phyloP scores from a whole-genome alignment of 2,888 invertebrate genomes.

The Aricia artaxerxes region DNA sequence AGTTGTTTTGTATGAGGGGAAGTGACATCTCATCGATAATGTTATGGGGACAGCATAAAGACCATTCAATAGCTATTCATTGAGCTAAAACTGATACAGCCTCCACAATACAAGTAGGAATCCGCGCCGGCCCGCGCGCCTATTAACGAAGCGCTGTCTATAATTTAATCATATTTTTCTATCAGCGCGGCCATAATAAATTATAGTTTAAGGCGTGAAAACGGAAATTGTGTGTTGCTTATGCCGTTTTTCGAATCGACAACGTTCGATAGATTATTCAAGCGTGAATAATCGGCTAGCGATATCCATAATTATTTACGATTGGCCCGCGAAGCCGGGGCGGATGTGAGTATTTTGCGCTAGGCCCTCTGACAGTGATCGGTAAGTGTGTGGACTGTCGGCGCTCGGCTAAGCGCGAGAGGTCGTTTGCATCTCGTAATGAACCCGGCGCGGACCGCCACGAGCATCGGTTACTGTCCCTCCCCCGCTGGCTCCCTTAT shows the following conservation, averaged over 20 bases:
- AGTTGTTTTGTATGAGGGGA: constrained; percentile 45
- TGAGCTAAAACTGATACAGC: constrained; percentile 57
- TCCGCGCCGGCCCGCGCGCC: constrained; percentile 23
- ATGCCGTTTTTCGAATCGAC: constrained; percentile 45
- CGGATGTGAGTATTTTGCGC: constrained; percentile 76
- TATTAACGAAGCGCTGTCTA: constrained; percentile 34
- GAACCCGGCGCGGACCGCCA: constrained; percentile 39
- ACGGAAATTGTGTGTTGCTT: constrained; percentile 42
- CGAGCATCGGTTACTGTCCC: constrained; percentile 47
- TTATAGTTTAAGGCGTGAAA: constrained; percentile 42
- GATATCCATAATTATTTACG: constrained; percentile 76
- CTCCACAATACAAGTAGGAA: constrained; percentile 28
- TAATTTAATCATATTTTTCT: constrained; percentile 39
- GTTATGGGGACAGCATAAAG: constrained; percentile 47
- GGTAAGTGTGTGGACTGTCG: constrained; percentile 62
- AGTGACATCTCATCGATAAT: constrained; percentile 56
- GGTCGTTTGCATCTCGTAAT: constrained; percentile 75
- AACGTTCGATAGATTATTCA: constrained; percentile 42
- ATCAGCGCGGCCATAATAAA: constrained; percentile 38
- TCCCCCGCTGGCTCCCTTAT: constrained; percentile 48
- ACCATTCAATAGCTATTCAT: constrained; percentile 61
- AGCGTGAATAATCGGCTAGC: constrained; percentile 55
- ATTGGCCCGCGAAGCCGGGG: constrained; percentile 64
- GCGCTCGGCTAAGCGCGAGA: constrained; percentile 68
- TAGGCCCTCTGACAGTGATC: constrained; percentile 66